Evolutionary conservation across 1,140 invertebrate species (phyloP).

Genomic region (Drosophila burlai): DNA sequence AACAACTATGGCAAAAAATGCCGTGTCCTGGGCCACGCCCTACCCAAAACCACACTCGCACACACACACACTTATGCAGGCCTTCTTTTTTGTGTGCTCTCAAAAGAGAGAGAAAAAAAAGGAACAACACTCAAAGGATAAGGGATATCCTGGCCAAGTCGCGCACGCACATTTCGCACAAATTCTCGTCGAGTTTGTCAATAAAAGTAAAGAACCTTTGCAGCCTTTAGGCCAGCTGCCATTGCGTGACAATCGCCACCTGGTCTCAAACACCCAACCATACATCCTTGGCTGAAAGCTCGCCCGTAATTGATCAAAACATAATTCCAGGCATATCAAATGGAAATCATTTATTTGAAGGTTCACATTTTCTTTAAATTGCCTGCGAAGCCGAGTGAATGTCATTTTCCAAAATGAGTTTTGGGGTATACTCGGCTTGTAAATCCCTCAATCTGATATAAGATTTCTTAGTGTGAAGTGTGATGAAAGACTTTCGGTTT

Average conservation of each 20-base stretch:
- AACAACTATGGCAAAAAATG: conserved; percentile 54
- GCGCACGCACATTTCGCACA: conserved; percentile 73
- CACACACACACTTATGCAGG: no score
- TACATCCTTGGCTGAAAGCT: not conserved
- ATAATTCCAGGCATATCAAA: conserved; percentile 33
- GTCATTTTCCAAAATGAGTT: not conserved
- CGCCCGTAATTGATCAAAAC: conserved; percentile 31
- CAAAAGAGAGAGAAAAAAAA: conserved; percentile 15
- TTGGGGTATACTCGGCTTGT: not conserved
- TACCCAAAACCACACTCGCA: conserved; percentile 32
- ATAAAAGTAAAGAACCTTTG: conserved; percentile 69
- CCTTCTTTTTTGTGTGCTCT: conserved; percentile 3
- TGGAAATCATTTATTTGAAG: conserved; percentile 22
- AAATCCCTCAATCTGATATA: not conserved
- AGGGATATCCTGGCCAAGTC: conserved; percentile 59
- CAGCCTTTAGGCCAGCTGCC: conserved; percentile 59
- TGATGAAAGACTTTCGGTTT: no score
- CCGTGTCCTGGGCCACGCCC: conserved; percentile 61
- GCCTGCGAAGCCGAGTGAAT: not conserved
- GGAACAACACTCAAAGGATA: conserved; percentile 73
- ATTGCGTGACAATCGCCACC: conserved; percentile 79
- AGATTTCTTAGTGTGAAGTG: not conserved
- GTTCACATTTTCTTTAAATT: not conserved
- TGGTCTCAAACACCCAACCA: conserved; percentile 20
- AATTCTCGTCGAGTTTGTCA: conserved; percentile 75